Percentiles rank a stretch among this genome's conserved stretches.
These are phyloP conservation scores for Drosophila borborema DNA, from an alignment of 2,888 invertebrate genomes.

Conservation along the genomic window DNA sequence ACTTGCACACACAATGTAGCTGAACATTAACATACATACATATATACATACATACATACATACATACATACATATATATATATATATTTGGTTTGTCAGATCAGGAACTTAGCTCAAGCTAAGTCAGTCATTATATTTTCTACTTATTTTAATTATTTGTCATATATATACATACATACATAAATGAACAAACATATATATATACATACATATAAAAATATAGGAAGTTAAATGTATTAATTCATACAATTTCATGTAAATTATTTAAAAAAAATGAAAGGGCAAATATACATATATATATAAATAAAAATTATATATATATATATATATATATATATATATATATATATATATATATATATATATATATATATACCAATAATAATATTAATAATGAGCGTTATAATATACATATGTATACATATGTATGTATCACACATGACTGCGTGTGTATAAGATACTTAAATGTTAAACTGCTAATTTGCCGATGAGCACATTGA, in stretches of 20 bases:
- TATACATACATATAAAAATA: constrained; percentile 13
- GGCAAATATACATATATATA: no score
- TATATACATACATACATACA: constrained; percentile 4
- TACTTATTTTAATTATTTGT: constrained; percentile 6
- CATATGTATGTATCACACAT: constrained; percentile 15
- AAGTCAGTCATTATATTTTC: constrained; percentile 33
- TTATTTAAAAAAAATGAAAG: constrained; percentile 30
- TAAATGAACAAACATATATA: constrained; percentile 19
- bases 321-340: background rate
- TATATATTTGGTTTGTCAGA: constrained; percentile 39
- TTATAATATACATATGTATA: constrained; percentile 15
- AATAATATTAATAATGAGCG: no score
- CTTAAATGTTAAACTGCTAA: constrained; percentile 1
- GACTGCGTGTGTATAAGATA: constrained; percentile 13
- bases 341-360: no score
- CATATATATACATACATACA: background rate
- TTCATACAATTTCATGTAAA: constrained; percentile 68
- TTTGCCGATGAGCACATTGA: background rate
- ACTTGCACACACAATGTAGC: background rate
- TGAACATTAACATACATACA: no score
- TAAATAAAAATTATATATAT: background rate
- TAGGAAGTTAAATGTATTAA: constrained; percentile 42
- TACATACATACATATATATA: constrained; percentile 14
- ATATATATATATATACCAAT: constrained; percentile 2
- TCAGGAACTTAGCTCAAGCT: constrained; percentile 78